A percentile compares a stretch with the other conserved stretches of the same genome.
Evolutionary conservation across 2,797 vertebrate genomes (phyloP).

Genomic region (Phylloscopus collybita): DNA sequence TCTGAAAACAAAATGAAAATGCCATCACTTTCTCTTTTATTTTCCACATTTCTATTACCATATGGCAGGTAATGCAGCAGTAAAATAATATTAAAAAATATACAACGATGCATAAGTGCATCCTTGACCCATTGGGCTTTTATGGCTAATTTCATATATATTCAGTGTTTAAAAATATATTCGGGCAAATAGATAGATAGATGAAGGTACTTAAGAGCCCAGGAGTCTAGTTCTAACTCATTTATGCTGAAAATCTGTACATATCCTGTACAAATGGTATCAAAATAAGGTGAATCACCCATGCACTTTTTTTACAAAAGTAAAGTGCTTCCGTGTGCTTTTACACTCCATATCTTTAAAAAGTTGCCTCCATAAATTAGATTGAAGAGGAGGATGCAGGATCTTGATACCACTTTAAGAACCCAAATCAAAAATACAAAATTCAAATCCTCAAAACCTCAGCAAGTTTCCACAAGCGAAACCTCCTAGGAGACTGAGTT

Average conservation of each 20-base stretch:
- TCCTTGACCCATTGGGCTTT: background rate
- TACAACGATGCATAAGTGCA: background rate
- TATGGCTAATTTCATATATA: background rate
- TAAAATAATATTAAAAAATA: background rate
- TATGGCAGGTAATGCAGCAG: background rate
- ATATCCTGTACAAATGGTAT: background rate
- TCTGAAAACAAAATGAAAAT: background rate
- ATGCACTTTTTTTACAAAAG: background rate
- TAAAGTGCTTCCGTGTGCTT: background rate
- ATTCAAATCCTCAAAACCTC: background rate
- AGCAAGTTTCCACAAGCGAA: background rate
- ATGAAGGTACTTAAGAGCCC: background rate
- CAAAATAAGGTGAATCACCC: background rate
- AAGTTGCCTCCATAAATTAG: background rate
- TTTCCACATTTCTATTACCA: background rate
- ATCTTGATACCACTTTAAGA: constrained; percentile 9
- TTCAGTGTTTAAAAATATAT: background rate
- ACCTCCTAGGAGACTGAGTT: background rate
- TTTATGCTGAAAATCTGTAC: background rate
- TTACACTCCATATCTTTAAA: background rate
- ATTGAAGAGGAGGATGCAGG: background rate
- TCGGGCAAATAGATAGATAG: background rate
- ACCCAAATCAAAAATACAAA: background rate
- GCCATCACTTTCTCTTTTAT: background rate
- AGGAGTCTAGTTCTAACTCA: background rate